Base-by-base conservation (phyloP, 2,113 vertebrate species). In the Takifugu flavidus region DNA sequence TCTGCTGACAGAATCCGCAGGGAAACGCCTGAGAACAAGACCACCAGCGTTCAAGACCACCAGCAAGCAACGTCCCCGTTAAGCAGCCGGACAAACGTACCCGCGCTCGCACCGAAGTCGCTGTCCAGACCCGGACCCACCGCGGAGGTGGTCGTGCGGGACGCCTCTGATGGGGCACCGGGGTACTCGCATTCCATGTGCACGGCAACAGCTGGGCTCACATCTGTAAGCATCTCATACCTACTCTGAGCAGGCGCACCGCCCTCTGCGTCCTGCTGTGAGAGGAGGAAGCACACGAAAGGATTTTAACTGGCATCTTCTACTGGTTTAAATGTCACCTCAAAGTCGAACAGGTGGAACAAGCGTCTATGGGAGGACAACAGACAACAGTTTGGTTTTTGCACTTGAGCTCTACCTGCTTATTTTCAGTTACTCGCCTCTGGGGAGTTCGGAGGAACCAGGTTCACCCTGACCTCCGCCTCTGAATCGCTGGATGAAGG, bases 81-180 rank as follows among this genome's bases (percentile, higher is more conserved):
- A 4, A 31, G 34, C 34, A 10, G 34, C 25, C 15, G 27, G 27
- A 6, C 26, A 29, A 20, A 12, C 34, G 5, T 65, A 92, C 93
- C 92, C 82, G 92, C 93, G 62, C 93, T 94, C 43, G 90, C 91
- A 47, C 93, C 92, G 15, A 94, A 94, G 78, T 93, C 91, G n/a
- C 91, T 91, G 82, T 94, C 93, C 25, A 94, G 82, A 13, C 92
- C 93, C 7, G 91, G 86, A 0, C 91, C 90, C 6, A 72, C 79
- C 0, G 81, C 74, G 3, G 89, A 89, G 0, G 56, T 66, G 69
- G 84, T 82, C 15, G 67, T 62, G 47, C 75, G 67, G 3, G 72
- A 83, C 8, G 45, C 60, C 29, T 88, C 88, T 0, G 53, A 77
- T 1, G 61, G 74, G 3, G 70, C 82, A 66, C 63, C 75, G 29